Percentiles rank a stretch among this genome's conserved stretches.
Conservation (phyloP, 2,113 vertebrate species). For the Chaenogobius annularis region DNA sequence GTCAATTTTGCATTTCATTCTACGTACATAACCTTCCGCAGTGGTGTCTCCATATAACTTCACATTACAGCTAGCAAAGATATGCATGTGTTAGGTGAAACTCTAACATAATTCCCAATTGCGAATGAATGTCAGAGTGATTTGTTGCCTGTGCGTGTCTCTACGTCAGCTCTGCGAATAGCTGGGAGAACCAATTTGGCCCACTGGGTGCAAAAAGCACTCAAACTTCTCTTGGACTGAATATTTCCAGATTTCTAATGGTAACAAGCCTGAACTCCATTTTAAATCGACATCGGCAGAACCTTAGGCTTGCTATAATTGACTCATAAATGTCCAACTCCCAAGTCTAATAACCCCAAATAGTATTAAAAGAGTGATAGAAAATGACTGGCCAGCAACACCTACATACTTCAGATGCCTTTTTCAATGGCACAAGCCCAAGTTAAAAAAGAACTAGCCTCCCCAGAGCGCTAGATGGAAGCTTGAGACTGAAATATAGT, state of each 20-base stretch:
- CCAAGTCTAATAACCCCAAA: conserved; percentile 1
- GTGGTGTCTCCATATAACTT: not conserved
- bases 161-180: not conserved
- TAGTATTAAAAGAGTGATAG: not conserved
- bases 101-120: not conserved
- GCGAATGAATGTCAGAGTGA: not conserved
- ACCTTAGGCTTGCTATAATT: not conserved
- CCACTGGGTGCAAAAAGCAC: not conserved
- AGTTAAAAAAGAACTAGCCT: not conserved
- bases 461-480: not conserved
- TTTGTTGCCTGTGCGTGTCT: not conserved
- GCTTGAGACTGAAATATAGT: not conserved
- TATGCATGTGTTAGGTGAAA: too few species aligned
- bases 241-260: not conserved
- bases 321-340: not conserved
- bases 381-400: not conserved
- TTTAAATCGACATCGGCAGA: not conserved
- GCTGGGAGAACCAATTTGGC: not conserved
- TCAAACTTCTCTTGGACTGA: not conserved
- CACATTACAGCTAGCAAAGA: not conserved
- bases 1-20: too few species aligned
- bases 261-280: not conserved
- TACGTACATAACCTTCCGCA: not conserved
- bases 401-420: not conserved
- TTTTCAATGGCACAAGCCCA: not conserved